These are phyloP conservation scores for Syngnathus typhle DNA, from an alignment of 2,113 vertebrate genomes.

Conservation along the genomic window DNA sequence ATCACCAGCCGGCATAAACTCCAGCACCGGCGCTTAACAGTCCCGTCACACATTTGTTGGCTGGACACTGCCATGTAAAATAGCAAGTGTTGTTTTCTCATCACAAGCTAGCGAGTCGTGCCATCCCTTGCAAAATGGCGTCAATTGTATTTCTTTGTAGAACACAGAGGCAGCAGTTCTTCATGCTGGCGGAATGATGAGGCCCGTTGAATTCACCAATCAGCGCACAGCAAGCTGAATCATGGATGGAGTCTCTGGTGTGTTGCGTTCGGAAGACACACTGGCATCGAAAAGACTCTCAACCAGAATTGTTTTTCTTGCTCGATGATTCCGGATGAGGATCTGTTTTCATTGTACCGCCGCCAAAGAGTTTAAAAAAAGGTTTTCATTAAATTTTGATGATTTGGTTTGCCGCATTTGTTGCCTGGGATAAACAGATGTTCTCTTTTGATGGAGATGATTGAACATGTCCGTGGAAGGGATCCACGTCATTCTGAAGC, in stretches of 20 bases:
- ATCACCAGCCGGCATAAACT: background rate
- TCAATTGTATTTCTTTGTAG: background rate
- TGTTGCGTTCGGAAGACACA: background rate
- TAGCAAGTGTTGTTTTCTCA: background rate
- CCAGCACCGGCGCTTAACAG: background rate
- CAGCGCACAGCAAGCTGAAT: background rate
- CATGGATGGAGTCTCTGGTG: background rate
- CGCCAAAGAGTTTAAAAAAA: too few species aligned
- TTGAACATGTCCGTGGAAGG: conserved; percentile 1
- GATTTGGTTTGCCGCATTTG: background rate
- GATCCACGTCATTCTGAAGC: conserved; percentile 18
- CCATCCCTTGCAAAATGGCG: background rate
- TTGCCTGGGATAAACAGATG: background rate
- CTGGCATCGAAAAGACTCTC: background rate
- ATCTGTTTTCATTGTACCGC: too few species aligned
- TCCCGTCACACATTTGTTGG: background rate
- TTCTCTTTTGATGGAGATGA: background rate
- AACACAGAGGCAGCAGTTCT: background rate
- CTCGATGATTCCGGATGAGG: too few species aligned
- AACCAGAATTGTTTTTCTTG: too few species aligned
- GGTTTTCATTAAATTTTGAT: background rate
- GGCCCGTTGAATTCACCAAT: background rate
- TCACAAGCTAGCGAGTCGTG: background rate
- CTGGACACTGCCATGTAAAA: background rate
- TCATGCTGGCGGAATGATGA: background rate